Conservation (phyloP, 1,140 invertebrate genomes). For the Samia ricini region DNA sequence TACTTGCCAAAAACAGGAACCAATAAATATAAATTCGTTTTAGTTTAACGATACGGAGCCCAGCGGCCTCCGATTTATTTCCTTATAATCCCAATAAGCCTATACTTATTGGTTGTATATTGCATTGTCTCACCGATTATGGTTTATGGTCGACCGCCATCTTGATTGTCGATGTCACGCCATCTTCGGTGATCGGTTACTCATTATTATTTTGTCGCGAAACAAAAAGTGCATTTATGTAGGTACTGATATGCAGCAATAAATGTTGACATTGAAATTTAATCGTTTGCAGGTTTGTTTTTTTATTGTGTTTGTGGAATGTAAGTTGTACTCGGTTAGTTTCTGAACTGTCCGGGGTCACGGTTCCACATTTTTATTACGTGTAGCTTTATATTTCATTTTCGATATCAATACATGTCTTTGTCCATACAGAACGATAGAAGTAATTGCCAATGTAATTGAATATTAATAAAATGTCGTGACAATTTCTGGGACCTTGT, state of each 20-base stretch:
- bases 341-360: not conserved
- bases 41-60: not conserved
- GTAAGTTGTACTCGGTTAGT: not conserved
- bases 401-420: too few relatives aligned
- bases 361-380: not conserved
- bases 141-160: slow-evolving; percentile 38
- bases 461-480: too few relatives aligned
- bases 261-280: slow-evolving; percentile 2
- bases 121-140: slow-evolving; percentile 46
- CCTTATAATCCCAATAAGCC: slow-evolving; percentile 56
- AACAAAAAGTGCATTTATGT: slow-evolving; percentile 35
- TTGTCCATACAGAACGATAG: too few relatives aligned
- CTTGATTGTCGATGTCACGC: slow-evolving; percentile 23
- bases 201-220: slow-evolving; percentile 47
- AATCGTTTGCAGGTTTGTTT: not conserved
- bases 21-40: slow-evolving; percentile 42
- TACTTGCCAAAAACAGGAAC: slow-evolving; percentile 44
- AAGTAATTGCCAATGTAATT: too few relatives aligned
- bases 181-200: slow-evolving; percentile 46
- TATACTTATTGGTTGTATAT: slow-evolving; percentile 45
- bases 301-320: not conserved
- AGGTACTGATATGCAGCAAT: slow-evolving; percentile 44
- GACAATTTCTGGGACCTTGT: too few relatives aligned
- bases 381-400: not conserved
- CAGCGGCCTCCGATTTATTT: slow-evolving; percentile 47